Conservation (phyloP, 2,888 invertebrate species). For the Pachydiplax longipennis region DNA sequence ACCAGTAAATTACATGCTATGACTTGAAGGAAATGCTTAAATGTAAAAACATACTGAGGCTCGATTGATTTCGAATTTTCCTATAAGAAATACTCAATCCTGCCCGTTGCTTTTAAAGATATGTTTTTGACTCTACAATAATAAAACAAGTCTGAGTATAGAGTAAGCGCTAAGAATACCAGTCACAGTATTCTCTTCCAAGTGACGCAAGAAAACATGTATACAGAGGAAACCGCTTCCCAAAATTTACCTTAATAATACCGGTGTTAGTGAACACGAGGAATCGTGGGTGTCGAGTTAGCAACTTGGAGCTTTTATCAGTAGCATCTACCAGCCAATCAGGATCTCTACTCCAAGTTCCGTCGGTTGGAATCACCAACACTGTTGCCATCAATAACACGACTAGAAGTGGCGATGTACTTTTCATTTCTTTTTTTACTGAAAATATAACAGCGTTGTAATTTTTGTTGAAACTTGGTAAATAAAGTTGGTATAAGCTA, state of each 20-base stretch:
- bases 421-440: not conserved
- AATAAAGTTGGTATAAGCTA: too few relatives aligned
- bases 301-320: not conserved
- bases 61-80: too few relatives aligned
- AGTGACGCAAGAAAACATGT: not conserved
- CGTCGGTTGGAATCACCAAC: not conserved
- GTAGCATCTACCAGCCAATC: not conserved
- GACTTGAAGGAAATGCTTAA: too few relatives aligned
- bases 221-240: not conserved
- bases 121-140: too few relatives aligned
- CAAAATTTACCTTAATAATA: slow-evolving; percentile 20
- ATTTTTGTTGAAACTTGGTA: too few relatives aligned
- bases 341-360: not conserved
- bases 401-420: not conserved
- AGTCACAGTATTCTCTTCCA: not conserved
- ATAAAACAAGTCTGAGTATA: too few relatives aligned
- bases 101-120: too few relatives aligned
- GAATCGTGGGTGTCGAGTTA: slow-evolving; percentile 13
- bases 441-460: not conserved
- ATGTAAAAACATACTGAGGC: too few relatives aligned
- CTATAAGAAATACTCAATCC: too few relatives aligned
- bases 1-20: too few relatives aligned
- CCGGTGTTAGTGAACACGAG: not conserved
- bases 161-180: too few relatives aligned
- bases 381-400: not conserved